Evolutionary conservation across 1,140 invertebrate genomes (phyloP).

Genomic region (Chironomus striatipennis): DNA sequence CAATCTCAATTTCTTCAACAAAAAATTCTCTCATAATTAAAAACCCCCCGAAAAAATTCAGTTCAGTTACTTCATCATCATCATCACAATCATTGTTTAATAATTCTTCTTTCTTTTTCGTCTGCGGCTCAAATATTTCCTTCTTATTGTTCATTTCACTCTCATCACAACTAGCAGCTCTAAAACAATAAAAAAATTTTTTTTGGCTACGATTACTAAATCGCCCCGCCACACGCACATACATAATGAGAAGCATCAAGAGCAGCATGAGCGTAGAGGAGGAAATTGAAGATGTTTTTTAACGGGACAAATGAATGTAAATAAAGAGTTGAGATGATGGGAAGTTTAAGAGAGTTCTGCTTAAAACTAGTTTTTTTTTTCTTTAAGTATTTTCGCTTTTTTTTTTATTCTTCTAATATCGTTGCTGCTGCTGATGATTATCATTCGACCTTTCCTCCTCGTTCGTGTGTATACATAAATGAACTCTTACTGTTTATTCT

Average conservation of each 20-base stretch:
- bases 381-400: neutral
- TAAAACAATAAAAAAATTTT: neutral
- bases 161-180: neutral
- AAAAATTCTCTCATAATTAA: neutral
- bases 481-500: neutral
- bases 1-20: too few relatives aligned
- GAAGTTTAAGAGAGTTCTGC: neutral
- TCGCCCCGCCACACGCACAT: neutral
- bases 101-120: neutral
- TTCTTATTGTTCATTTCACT: neutral
- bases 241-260: neutral
- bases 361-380: conserved; percentile 4
- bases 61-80: neutral
- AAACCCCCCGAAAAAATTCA: neutral
- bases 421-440: neutral
- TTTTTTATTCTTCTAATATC: neutral
- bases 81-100: too few relatives aligned
- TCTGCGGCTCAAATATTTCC: neutral
- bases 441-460: conserved; percentile 3
- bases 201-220: neutral
- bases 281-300: conserved; percentile 14
- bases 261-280: neutral
- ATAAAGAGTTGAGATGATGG: neutral
- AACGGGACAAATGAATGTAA: conserved; percentile 12
- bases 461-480: neutral